phyloP scores from a whole-genome alignment of 2,888 invertebrate genomes.

The Drosophila kuntzei region DNA sequence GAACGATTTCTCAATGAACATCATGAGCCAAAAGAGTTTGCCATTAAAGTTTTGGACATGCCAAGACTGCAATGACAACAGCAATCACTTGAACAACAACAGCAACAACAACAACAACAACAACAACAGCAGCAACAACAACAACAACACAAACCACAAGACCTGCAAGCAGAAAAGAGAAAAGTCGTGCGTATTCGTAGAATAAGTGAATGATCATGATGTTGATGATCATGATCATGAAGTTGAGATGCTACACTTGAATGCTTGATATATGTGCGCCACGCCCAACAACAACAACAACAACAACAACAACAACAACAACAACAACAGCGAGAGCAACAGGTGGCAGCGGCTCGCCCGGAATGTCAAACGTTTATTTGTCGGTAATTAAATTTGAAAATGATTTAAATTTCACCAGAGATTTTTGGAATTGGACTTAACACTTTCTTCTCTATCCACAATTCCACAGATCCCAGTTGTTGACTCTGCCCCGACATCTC shows the following conservation, averaged over 20 bases:
- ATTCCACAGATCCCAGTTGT: constrained; percentile 14
- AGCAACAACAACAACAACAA: constrained; percentile 18
- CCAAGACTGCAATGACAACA: constrained; percentile 49
- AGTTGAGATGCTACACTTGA: constrained; percentile 45
- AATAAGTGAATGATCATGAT: constrained; percentile 38
- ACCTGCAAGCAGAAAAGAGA: constrained; percentile 33
- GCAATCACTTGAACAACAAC: constrained; percentile 34
- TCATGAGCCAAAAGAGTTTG: constrained; percentile 23
- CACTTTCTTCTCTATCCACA: constrained; percentile 70
- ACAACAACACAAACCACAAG: constrained; percentile 7
- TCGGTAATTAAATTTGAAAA: constrained; percentile 80
- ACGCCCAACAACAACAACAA: constrained; percentile 52
- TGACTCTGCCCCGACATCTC: constrained; percentile 1
- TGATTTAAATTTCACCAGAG: constrained; percentile 80
- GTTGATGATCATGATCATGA: constrained; percentile 16
- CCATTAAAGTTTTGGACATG: constrained; percentile 54
- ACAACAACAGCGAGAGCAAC: constrained; percentile 24
- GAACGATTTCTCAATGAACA: constrained; percentile 53
- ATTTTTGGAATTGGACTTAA: constrained; percentile 77
- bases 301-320: constrained; percentile 18
- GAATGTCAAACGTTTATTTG: constrained; percentile 80
- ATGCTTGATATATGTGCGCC: constrained; percentile 44
- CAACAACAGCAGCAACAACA: constrained; percentile 14
- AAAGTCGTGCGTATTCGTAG: constrained; percentile 57
- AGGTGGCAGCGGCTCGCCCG: constrained; percentile 62